Evolutionary conservation across 2,113 vertebrate genomes (phyloP), one percentile per base, ranked within the genome.

Genomic region (Albula goreensis): DNA sequence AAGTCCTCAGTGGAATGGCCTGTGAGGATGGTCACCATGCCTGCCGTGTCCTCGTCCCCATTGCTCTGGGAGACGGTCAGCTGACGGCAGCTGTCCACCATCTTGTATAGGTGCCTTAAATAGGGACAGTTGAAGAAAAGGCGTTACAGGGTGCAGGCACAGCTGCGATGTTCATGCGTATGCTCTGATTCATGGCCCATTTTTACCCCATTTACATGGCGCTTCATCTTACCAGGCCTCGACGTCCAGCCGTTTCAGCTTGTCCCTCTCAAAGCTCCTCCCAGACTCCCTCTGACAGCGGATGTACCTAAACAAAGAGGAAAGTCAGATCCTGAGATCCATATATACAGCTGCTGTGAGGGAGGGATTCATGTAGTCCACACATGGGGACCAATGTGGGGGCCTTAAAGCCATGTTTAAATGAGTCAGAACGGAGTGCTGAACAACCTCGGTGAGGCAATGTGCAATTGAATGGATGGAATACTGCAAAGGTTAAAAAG

Each of bases 11-110:
- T 92, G 0, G 94, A 93, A 19, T 96, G 95, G 84, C 96, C 97
- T 0, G 97, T 99, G 5, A 99, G 91, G 88, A 99, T 97, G 90
- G 98, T 99, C 90, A 99, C 98, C 98, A 99, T 99, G 17, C 98
- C 98, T 0, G 96, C 95, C 0, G 97, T 97, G 89, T 99, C 98
- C 0, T 99, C 98, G 19, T 99, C 98, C 0, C 97, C 97, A 0
- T 93, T 94, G n/a, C 95, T 97, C 88, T 99, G 98, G 84, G 97
- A 96, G 87, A 99, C 92, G 0, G 97, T 99, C 86, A 99, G 90
- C 85, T 99, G 98, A 49, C 96, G 97, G 90, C 98, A 99, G 87
- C 98, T 99, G 94, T 99, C 98, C 94, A 99, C 95, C 86, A 99
- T 98, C 91, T 99, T 99, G 88, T 97, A 98, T 82, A 99, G 96